Evolutionary conservation across 1,140 invertebrate species (phyloP).

Genomic region (Metopolophium dirhodum): DNA sequence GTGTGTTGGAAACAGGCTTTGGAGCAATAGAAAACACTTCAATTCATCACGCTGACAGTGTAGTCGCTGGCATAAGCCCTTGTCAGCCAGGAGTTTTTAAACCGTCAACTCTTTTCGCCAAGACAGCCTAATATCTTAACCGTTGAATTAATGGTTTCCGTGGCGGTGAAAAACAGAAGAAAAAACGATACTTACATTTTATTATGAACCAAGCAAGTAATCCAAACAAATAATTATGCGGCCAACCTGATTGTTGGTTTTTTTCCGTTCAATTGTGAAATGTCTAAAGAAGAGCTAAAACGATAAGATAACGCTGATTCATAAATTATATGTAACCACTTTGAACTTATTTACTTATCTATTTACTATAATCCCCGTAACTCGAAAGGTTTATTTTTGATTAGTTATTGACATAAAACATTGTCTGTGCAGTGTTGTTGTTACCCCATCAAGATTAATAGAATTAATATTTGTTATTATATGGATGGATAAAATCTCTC

Average conservation of each 20-base stretch:
- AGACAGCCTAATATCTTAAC: conserved; percentile 54
- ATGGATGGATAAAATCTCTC: not conserved
- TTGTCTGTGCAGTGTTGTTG: not conserved
- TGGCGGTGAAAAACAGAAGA: not conserved
- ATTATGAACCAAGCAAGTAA: not conserved
- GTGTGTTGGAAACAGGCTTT: conserved; percentile 50
- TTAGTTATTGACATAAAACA: not conserved
- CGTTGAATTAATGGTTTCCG: conserved; percentile 46
- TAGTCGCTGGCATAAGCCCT: conserved; percentile 40
- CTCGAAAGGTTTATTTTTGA: not conserved
- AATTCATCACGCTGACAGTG: conserved; percentile 54
- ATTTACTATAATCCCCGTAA: not conserved
- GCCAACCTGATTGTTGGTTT: not conserved
- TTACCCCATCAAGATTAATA: not conserved
- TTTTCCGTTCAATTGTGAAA: not conserved
- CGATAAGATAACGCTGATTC: not conserved
- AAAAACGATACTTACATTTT: conserved; percentile 23
- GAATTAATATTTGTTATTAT: not conserved
- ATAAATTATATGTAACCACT: not conserved
- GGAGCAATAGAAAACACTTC: conserved; percentile 53
- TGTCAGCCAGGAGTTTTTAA: conserved; percentile 55
- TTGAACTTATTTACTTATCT: not conserved
- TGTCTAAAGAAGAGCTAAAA: not conserved
- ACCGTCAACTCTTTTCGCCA: conserved; percentile 47
- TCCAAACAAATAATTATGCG: not conserved